A percentile compares a stretch with the other conserved stretches of the same genome.
phyloP scores from a whole-genome alignment of 2,888 invertebrate species.

The Drosophila phalerata region DNA sequence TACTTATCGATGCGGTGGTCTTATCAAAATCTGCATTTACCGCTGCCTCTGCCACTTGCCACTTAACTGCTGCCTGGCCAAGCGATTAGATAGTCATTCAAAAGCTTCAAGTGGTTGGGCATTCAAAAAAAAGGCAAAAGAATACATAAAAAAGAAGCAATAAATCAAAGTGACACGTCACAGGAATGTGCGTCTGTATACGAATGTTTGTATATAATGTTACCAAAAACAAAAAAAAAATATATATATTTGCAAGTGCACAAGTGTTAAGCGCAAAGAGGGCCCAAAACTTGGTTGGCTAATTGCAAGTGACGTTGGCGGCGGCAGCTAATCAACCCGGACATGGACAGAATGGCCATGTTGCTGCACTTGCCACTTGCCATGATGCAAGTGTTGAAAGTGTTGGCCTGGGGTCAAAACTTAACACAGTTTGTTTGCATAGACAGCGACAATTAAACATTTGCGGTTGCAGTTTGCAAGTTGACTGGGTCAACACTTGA shows the following conservation, averaged over 20 bases:
- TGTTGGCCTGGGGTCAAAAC: conserved; percentile 77
- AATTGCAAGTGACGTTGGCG: conserved; percentile 44
- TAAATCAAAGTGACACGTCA: conserved; percentile 53
- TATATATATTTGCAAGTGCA: conserved; percentile 14
- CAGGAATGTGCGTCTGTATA: conserved; percentile 17
- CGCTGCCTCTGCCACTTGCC: conserved; percentile 26
- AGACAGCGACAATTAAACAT: conserved; percentile 66
- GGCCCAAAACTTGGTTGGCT: conserved; percentile 31
- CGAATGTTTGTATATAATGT: conserved; percentile 3
- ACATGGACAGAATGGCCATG: conserved; percentile 32
- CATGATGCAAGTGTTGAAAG: conserved; percentile 33
- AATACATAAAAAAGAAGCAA: conserved; percentile 14
- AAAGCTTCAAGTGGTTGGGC: conserved; percentile 25
- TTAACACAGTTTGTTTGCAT: conserved; percentile 80
- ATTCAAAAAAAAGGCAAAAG: neutral
- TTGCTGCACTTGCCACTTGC: conserved; percentile 15
- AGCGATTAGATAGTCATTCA: conserved; percentile 46
- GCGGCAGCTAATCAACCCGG: conserved; percentile 71
- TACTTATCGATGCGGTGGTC: conserved; percentile 40
- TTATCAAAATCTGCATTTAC: conserved; percentile 55
- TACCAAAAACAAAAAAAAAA: conserved; percentile 13
- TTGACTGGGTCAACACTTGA: conserved; percentile 79
- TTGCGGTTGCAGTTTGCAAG: conserved; percentile 62
- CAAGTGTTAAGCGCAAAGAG: conserved; percentile 20
- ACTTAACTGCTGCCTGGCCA: conserved; percentile 19